A percentile compares a stretch with the other conserved stretches of the same genome.
Evolutionary conservation across 2,113 vertebrate genomes (phyloP).

Genomic region (Phrynosoma platyrhinos): DNA sequence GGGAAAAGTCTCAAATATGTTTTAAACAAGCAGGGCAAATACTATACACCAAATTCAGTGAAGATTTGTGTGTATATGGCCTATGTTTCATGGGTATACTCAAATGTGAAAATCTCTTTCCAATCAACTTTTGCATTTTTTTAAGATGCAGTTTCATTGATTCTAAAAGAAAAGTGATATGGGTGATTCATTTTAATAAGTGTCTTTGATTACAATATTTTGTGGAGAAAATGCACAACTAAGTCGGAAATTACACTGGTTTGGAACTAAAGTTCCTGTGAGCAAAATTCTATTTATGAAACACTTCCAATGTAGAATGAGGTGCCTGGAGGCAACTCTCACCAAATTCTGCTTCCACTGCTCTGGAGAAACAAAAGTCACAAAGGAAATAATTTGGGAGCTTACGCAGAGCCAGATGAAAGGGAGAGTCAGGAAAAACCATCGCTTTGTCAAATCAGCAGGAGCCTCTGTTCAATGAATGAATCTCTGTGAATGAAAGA

Average conservation of each 20-base stretch:
- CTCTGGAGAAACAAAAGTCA: not conserved
- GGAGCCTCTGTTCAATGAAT: not conserved
- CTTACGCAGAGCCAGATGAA: not conserved
- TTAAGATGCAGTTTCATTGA: not conserved
- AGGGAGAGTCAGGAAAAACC: not conserved
- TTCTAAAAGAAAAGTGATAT: not conserved
- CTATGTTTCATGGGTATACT: slow-evolving; percentile 17
- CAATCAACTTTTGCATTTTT: not conserved
- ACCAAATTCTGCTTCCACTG: not conserved
- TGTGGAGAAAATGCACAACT: slow-evolving; percentile 5
- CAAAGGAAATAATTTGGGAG: not conserved
- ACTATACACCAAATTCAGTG: slow-evolving; percentile 64
- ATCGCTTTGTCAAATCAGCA: too few relatives aligned
- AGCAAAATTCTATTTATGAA: not conserved
- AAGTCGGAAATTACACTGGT: not conserved
- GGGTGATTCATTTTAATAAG: slow-evolving; percentile 22
- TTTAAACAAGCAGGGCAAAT: slow-evolving; percentile 57
- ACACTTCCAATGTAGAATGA: not conserved
- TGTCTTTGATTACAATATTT: not conserved
- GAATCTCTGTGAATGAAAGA: not conserved
- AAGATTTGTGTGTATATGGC: slow-evolving; percentile 58
- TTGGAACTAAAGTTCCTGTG: not conserved
- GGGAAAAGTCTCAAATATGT: slow-evolving; percentile 50
- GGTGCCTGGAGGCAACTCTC: not conserved
- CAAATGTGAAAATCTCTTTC: slow-evolving; percentile 26